Evolutionary conservation across 2,888 invertebrate genomes (phyloP).

Genomic region (Polydrusus tereticollis): DNA sequence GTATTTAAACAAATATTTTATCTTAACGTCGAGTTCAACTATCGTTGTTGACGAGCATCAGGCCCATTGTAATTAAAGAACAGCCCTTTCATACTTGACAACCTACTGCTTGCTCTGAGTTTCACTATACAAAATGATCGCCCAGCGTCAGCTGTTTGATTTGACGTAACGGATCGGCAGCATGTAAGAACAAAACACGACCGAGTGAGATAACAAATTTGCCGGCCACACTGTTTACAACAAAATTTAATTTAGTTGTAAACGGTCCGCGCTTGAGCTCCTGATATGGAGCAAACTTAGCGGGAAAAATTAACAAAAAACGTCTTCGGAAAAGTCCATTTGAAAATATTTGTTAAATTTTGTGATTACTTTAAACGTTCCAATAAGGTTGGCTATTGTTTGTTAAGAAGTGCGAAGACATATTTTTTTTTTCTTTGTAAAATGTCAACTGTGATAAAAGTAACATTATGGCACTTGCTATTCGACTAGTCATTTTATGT

Average conservation of each 20-base stretch:
- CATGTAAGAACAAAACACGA: constrained; percentile 12
- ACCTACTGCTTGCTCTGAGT: not conserved
- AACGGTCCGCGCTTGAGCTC: constrained; percentile 33
- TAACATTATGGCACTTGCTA: no score
- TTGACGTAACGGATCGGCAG: constrained; percentile 26
- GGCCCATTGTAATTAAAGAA: no score
- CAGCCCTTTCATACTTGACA: not conserved
- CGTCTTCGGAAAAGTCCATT: no score
- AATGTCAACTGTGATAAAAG: no score
- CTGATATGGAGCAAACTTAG: constrained; percentile 19
- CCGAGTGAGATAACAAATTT: constrained; percentile 29
- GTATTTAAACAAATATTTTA: no score
- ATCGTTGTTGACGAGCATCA: no score
- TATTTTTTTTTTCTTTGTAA: no score
- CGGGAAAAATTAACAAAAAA: not conserved
- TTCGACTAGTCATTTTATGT: no score
- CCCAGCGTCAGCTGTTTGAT: constrained; percentile 28
- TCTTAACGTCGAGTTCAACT: not conserved
- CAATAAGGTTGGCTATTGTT: no score
- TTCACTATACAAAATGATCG: not conserved
- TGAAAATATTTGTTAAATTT: not conserved
- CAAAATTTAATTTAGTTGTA: constrained; percentile 26
- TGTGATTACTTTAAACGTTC: no score
- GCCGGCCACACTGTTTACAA: constrained; percentile 22
- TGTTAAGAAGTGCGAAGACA: not conserved